Conservation (phyloP, 2,888 invertebrate species). For the Cataglyphis cursor region DNA sequence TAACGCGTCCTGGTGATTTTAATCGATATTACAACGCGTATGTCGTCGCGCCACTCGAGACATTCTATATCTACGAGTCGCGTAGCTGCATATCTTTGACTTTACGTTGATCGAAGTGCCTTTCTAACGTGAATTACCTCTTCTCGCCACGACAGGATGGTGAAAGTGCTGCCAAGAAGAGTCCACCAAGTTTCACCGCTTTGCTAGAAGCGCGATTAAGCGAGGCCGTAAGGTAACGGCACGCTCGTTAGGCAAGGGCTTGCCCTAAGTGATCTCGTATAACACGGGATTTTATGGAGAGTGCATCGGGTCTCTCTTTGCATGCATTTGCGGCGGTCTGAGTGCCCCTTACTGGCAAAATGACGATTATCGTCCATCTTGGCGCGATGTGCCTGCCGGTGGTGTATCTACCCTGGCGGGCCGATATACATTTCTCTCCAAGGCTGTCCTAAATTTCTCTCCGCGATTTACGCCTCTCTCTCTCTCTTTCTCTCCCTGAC, state of each 20-base stretch:
- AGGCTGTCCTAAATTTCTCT: constrained; percentile 65
- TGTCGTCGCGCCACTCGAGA: background rate
- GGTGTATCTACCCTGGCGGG: constrained; percentile 34
- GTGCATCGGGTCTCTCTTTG: constrained; percentile 84
- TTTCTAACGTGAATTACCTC: background rate
- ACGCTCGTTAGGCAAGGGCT: constrained; percentile 82
- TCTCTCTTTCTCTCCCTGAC: background rate
- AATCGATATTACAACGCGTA: constrained; percentile 50
- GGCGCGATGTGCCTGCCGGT: constrained; percentile 65
- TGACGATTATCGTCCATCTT: constrained; percentile 82
- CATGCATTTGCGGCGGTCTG: constrained; percentile 80
- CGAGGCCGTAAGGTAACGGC: constrained; percentile 66
- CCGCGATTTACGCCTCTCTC: constrained; percentile 59
- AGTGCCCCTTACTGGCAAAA: constrained; percentile 76
- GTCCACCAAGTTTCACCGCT: constrained; percentile 69
- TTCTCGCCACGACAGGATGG: background rate
- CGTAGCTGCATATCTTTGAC: background rate
- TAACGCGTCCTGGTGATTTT: constrained; percentile 40
- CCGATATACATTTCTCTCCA: constrained; percentile 72
- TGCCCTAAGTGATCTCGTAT: constrained; percentile 86
- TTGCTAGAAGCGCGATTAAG: constrained; percentile 69
- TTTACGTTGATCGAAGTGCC: background rate
- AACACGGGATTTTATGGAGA: constrained; percentile 86
- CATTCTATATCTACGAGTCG: background rate
- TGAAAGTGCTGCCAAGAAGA: constrained; percentile 46